Evolutionary conservation across 2,888 invertebrate species (phyloP), one percentile per base, ranked within the genome.

Genomic region (Leuctra nigra): DNA sequence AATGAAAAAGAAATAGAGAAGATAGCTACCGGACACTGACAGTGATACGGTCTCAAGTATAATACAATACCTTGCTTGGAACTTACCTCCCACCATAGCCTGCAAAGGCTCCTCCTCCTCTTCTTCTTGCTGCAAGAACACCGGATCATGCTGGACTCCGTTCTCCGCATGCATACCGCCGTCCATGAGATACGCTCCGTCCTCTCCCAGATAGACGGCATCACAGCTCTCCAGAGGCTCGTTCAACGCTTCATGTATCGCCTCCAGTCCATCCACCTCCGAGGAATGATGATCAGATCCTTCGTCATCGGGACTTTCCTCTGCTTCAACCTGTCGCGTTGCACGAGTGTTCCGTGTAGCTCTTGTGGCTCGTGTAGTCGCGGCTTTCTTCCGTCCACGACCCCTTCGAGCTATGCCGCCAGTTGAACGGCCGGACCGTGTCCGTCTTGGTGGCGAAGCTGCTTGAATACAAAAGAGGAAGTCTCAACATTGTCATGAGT

Each of bases 331-430:
- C 16, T 14, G 16, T 14, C 39, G 47, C n/a, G 35, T 25, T 2
- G 33, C 33, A n/a, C 46, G 36, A 6, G 55, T 55, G 38, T 38
- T 46, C 33, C 55, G 44, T 48, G 55, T 59, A n/a, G 55, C 52
- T 14, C 58, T 20, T 7, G 58, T 55, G 4, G 58, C 29, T 23
- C 58, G 46, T 9, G 53, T 18, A 9, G 58, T 6, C 3, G 55
- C 39, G 13, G 55, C 23, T 35, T 57, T 57, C 57, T 57, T 57
- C 7, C 55, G 55, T 22, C 58, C 58, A 9, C 55, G 41, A 4
- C 47, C 35, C 18, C 53, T 46, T 23, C 47, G 24, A n/a, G 47
- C 53, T 11, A 29, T 50, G n/a, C 39, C 44, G 18, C 53, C 55
- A n/a, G n/a, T n/a, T 7, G 58, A 39, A 13, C 55, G 33, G 13